Percentiles rank a stretch among this genome's conserved stretches.
Conservation (phyloP, 2,113 vertebrate genomes). For the Candoia aspera region DNA sequence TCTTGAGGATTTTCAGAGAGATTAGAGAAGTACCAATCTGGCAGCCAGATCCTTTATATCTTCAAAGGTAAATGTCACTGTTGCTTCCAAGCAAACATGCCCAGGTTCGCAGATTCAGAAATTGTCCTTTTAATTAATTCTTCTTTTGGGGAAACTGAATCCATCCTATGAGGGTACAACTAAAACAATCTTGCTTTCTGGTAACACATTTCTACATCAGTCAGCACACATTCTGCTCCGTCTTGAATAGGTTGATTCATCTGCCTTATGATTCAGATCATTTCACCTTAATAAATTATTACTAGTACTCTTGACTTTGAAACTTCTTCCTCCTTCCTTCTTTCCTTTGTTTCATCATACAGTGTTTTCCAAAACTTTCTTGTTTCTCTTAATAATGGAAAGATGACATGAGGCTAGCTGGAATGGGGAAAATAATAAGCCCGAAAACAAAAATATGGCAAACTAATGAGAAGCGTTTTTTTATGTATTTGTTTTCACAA, state of each 20-base stretch:
- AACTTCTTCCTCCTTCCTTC: background rate
- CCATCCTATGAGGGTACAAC: background rate
- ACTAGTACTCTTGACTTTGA: background rate
- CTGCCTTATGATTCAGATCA: background rate
- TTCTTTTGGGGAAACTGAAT: background rate
- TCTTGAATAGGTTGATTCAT: background rate
- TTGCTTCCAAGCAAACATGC: background rate
- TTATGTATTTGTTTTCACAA: background rate
- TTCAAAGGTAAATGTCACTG: background rate
- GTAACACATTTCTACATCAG: background rate
- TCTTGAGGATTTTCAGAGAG: background rate
- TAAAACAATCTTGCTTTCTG: background rate
- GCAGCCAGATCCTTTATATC: background rate
- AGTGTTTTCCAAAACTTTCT: background rate
- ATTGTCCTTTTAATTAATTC: background rate
- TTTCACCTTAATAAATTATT: background rate
- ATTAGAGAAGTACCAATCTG: background rate
- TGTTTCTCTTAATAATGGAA: background rate
- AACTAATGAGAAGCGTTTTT: background rate
- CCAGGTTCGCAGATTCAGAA: background rate
- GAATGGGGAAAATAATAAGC: background rate
- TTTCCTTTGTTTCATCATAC: slow-evolving; percentile 1
- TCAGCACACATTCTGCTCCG: background rate
- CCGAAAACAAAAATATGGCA: background rate
- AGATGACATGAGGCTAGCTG: background rate